Percentiles rank a stretch among this genome's conserved stretches.
Conservation (phyloP, 1,140 invertebrate species). For the Dreissena rostriformis region DNA sequence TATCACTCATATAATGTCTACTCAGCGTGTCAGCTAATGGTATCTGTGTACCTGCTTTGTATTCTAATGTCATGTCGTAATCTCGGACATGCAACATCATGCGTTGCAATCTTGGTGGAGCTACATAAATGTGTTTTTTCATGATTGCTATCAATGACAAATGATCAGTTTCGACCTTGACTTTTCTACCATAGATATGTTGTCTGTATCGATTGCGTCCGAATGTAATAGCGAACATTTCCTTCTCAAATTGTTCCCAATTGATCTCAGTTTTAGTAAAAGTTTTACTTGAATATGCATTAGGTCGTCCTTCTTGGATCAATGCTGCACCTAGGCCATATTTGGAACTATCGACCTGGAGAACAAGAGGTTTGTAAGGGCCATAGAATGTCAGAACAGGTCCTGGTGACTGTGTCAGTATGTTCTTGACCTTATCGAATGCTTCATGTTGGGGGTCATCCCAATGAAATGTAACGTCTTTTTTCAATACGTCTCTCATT, state of each 20-base stretch:
- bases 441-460: constrained; percentile 21
- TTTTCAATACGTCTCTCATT: constrained; percentile 11
- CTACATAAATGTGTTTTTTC: constrained; percentile 41
- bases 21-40: constrained; percentile 74
- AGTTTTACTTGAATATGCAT: constrained; percentile 4
- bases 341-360: background rate
- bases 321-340: background rate
- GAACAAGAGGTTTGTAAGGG: constrained; percentile 4
- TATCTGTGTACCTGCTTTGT: constrained; percentile 75
- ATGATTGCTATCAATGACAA: background rate
- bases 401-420: constrained; percentile 3
- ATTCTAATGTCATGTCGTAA: constrained; percentile 76
- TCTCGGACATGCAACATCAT: constrained; percentile 74
- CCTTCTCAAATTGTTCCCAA: constrained; percentile 82
- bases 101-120: constrained; percentile 49
- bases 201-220: background rate
- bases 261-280: constrained; percentile 71
- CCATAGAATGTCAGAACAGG: constrained; percentile 37
- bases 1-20: constrained; percentile 35
- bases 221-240: constrained; percentile 75
- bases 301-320: constrained; percentile 4
- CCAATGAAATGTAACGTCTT: constrained; percentile 5
- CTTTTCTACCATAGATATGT: constrained; percentile 2
- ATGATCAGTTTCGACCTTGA: constrained; percentile 15
- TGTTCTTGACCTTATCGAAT: constrained; percentile 45